phyloP scores from a whole-genome alignment of 2,113 vertebrate genomes.

The Octodon degus region DNA sequence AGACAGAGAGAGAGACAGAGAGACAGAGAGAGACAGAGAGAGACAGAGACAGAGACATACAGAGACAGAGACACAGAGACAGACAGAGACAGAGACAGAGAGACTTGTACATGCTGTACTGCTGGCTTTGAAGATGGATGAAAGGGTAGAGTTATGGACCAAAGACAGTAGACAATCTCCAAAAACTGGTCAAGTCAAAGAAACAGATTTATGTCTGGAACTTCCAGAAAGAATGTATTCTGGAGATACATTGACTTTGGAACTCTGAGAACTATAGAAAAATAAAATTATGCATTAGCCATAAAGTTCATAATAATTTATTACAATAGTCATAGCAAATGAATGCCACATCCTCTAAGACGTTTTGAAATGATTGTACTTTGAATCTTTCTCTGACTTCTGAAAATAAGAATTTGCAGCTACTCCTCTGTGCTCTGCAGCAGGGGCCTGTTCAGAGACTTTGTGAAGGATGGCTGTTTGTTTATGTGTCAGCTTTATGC shows the following conservation, averaged over 20 bases:
- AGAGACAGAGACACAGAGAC: no score
- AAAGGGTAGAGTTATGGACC: background rate
- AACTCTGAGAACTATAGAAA: background rate
- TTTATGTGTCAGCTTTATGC: background rate
- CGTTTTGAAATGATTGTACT: background rate
- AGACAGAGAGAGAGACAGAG: background rate
- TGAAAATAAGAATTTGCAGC: no score
- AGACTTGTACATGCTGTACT: background rate
- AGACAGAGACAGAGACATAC: no score
- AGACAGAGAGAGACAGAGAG: background rate
- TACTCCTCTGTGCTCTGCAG: no score
- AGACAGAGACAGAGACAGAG: background rate
- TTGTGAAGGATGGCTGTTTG: no score
- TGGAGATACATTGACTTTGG: background rate
- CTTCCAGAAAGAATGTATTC: background rate
- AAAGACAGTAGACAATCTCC: background rate
- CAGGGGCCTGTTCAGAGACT: rapidly evolving
- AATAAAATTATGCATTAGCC: background rate
- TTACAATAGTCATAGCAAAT: background rate
- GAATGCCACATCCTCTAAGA: background rate
- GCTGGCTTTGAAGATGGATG: background rate
- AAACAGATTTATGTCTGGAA: background rate
- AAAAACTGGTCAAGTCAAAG: background rate
- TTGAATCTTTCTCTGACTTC: no score
- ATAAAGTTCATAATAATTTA: background rate